A percentile compares a stretch with the other conserved stretches of the same genome.
Conservation (phyloP, 2,113 vertebrate genomes). For the Tricholaema leucomelas region DNA sequence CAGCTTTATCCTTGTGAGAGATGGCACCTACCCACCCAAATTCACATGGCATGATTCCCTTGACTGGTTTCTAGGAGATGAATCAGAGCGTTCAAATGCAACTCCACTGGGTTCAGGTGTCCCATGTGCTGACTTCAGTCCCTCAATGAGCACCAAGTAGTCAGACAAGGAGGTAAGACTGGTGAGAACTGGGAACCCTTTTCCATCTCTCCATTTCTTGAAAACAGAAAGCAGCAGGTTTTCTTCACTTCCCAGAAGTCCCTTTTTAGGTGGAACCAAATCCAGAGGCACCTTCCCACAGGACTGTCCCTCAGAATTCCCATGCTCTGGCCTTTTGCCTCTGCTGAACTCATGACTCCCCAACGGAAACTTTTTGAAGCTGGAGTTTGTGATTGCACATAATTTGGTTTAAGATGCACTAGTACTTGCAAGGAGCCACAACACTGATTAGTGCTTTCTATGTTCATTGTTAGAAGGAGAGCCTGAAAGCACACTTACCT, state of each 20-base stretch:
- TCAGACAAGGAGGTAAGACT: not conserved
- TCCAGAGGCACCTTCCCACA: not conserved
- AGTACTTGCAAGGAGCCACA: not conserved
- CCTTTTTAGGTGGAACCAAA: not conserved
- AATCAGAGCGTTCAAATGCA: not conserved
- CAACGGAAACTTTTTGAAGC: not conserved
- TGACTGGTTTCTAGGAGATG: not conserved
- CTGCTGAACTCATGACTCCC: not conserved
- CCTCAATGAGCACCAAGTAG: not conserved
- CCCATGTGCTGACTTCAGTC: not conserved
- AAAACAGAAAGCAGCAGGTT: not conserved
- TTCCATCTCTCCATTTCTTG: not conserved
- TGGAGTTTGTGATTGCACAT: not conserved
- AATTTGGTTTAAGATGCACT: not conserved
- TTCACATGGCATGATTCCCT: not conserved
- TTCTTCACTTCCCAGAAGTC: not conserved
- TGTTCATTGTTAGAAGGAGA: not conserved
- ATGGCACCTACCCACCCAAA: not conserved
- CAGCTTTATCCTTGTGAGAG: not conserved
- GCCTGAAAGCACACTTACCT: not conserved
- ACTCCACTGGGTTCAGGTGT: not conserved
- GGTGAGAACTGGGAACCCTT: not conserved
- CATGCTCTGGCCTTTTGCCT: not conserved
- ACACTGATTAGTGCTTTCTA: accelerated
- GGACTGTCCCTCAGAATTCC: not conserved